phyloP scores from a whole-genome alignment of 2,797 vertebrate species.

The Neomorphus geoffroyi region DNA sequence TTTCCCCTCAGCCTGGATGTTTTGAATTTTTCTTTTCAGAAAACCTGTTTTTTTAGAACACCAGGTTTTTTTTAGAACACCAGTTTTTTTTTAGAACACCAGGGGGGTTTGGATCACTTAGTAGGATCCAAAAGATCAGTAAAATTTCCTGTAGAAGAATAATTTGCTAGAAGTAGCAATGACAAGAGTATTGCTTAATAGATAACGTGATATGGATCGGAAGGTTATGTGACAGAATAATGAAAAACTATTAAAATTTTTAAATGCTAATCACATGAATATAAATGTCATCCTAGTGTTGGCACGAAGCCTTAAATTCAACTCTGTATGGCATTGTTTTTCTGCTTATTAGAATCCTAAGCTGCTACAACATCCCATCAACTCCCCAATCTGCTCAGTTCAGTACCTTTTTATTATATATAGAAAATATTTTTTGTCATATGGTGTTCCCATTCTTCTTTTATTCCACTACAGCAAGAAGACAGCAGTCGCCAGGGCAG shows the following conservation, averaged over 20 bases:
- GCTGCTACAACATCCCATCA: accelerated
- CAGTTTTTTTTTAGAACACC: too few species aligned
- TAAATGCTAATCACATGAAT: background rate
- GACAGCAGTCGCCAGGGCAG: background rate
- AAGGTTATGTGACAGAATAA: background rate
- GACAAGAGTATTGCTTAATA: background rate
- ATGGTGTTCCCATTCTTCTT: background rate
- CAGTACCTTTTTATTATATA: background rate
- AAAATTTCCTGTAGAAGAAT: background rate
- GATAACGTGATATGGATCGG: background rate
- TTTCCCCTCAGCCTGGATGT: too few species aligned
- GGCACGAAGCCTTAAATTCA: background rate
- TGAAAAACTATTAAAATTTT: background rate
- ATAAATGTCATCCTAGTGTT: background rate
- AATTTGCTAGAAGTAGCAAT: background rate
- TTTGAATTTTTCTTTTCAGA: background rate
- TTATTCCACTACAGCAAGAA: background rate
- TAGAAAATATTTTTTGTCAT: background rate
- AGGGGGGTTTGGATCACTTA: background rate
- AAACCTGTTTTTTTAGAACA: too few species aligned
- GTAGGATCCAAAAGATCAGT: background rate
- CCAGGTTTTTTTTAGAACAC: background rate
- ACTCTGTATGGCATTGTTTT: background rate
- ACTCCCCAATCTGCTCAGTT: background rate
- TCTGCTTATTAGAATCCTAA: background rate